Conservation (phyloP, 2,797 vertebrate species). For the Brotula barbata region DNA sequence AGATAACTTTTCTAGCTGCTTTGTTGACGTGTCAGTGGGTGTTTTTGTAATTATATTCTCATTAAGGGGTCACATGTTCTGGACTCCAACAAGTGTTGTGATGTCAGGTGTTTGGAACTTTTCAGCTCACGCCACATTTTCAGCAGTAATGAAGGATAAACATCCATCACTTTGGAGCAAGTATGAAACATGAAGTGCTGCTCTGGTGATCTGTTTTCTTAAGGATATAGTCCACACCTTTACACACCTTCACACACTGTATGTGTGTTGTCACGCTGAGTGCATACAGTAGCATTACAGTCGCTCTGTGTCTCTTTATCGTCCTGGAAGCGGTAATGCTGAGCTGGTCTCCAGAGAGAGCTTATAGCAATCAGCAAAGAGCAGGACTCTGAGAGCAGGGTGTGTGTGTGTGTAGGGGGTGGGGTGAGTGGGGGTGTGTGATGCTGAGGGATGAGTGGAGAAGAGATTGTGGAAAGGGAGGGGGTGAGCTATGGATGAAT, state of each 20-base stretch:
- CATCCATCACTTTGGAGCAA: too few species aligned
- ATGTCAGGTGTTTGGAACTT: too few species aligned
- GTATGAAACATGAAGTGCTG: too few species aligned
- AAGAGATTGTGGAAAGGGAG: slow-evolving; percentile 7
- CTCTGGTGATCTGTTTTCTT: too few species aligned
- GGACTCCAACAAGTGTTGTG: too few species aligned
- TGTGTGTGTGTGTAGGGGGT: slow-evolving; percentile 2
- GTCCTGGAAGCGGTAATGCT: slow-evolving; percentile 62
- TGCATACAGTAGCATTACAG: slow-evolving; percentile 24
- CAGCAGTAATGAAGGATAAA: too few species aligned
- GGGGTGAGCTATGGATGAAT: slow-evolving; percentile 43
- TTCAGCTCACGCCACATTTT: too few species aligned
- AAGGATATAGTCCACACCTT: neutral
- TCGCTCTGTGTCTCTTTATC: slow-evolving; percentile 43
- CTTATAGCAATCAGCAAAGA: slow-evolving; percentile 59
- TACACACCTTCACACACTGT: neutral
- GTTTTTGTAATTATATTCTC: too few species aligned
- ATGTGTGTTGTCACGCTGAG: slow-evolving; percentile 39
- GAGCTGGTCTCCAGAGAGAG: slow-evolving; percentile 66
- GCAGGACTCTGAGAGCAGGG: slow-evolving; percentile 22
- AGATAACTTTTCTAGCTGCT: neutral
- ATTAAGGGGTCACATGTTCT: too few species aligned
- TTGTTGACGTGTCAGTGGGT: neutral
- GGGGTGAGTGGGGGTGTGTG: slow-evolving; percentile 39
- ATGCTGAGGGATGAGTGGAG: slow-evolving; percentile 37